Conservation (phyloP, 2,888 invertebrate genomes). For the Xestoiulus laeticollis region DNA sequence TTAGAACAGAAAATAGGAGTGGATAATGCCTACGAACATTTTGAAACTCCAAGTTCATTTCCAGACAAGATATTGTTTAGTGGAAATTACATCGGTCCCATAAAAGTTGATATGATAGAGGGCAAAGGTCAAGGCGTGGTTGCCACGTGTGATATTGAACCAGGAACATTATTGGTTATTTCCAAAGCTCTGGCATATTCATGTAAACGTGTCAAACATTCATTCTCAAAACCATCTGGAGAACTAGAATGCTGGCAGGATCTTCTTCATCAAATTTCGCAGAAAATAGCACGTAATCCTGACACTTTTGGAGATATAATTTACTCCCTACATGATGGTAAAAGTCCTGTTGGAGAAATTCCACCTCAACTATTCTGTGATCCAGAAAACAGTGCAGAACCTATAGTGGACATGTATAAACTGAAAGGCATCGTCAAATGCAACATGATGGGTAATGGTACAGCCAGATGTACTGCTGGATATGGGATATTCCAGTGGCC, state of each 20-base stretch:
- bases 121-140: background rate
- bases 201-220: background rate
- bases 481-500: background rate
- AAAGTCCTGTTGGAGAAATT: background rate
- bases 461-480: background rate
- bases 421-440: background rate
- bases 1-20: background rate
- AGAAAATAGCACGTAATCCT: background rate
- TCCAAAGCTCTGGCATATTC: background rate
- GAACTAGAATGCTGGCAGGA: background rate
- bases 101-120: background rate
- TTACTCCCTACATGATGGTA: background rate
- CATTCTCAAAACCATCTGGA: background rate
- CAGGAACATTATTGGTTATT: background rate
- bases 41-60: background rate
- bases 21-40: background rate
- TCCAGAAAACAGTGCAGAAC: background rate
- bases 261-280: background rate
- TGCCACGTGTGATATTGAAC: background rate
- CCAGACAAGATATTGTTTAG: background rate
- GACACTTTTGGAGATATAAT: background rate
- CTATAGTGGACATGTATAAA: background rate
- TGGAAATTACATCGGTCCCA: conserved; percentile 25
- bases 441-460: background rate
- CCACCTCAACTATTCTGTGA: background rate